These are phyloP conservation scores for Hydropsyche tenuis DNA, from an alignment of 1,140 invertebrate genomes.

Conservation along the genomic window DNA sequence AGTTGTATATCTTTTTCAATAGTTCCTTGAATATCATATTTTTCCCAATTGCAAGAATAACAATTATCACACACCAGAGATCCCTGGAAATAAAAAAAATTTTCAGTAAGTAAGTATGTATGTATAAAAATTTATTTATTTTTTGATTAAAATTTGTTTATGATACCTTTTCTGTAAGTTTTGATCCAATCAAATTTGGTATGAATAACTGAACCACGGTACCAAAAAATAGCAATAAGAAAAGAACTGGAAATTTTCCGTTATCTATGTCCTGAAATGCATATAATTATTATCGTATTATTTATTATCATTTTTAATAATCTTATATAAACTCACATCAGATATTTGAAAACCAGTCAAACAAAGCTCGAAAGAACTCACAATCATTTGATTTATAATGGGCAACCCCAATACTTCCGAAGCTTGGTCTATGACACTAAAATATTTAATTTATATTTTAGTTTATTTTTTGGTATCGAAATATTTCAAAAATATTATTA, in stretches of 20 bases:
- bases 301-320: background rate
- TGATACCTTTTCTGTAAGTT: constrained; percentile 32
- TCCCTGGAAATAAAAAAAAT: constrained; percentile 5
- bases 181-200: constrained; percentile 34
- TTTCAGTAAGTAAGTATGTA: background rate
- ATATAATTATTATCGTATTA: background rate
- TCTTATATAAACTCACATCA: constrained; percentile 15
- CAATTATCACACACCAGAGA: constrained; percentile 11
- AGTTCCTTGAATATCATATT: background rate
- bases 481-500: background rate
- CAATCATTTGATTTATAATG: constrained; percentile 24
- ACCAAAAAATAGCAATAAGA: constrained; percentile 25
- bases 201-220: constrained; percentile 14
- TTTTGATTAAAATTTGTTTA: background rate
- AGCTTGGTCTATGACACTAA: constrained; percentile 25
- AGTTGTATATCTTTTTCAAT: constrained; percentile 34
- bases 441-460: constrained; percentile 6
- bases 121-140: too few species aligned
- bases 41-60: constrained; percentile 39
- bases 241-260: constrained; percentile 18
- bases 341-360: constrained; percentile 38
- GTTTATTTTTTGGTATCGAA: background rate
- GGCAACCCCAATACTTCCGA: constrained; percentile 29
- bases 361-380: constrained; percentile 30
- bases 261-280: constrained; percentile 37